Base-by-base conservation (phyloP, 2,797 vertebrate genomes). In the Channallabes apus region DNA sequence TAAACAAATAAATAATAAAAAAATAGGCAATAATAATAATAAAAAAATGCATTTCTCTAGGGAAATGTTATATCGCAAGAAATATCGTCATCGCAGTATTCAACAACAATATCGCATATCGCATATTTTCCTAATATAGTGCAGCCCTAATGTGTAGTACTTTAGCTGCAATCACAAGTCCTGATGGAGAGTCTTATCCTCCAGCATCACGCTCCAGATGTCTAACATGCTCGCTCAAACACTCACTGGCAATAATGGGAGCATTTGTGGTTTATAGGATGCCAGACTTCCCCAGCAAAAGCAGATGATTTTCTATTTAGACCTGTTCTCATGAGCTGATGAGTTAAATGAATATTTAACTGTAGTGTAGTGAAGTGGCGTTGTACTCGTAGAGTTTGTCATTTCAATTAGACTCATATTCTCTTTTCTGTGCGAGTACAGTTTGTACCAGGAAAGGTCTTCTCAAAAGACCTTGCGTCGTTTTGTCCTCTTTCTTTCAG, bases 171-270 rank as follows among this genome's bases (percentile, higher is more conserved):
- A 62, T n/a, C 82, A 82, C 6, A 85, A 20, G 58, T 68, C 62
- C 12, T 88, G 72, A 87, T 85, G 78, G 84, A 81, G 72, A 11
- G 59, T 82, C 62, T 46, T 88, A 77, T 77, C 82, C 56, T 81
- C 73, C 79, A 79, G 83, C 54, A 46, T 51, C 20, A 41, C 32
- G n/a, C 71, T 77, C 27, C 84, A 72, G 56, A 35, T 24, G 41
- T 85, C 38, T 18, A 22, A 7, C 24, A 54, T n/a, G 54, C 78
- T 73, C 54, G 1, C 46, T 76, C 51, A 38, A 61, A 64, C 76
- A 56, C 46, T 58, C 83, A 61, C 58, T 69, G 79, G 69, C 27
- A 79, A 62, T 9, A 20, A 38, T 3, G 41, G 61, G 61, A 80
- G 84, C 41, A 61, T 69, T 80, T 87, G n/a, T 35, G 41, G 41